phyloP scores from a whole-genome alignment of 2,113 vertebrate species.

The Electrona antarctica region DNA sequence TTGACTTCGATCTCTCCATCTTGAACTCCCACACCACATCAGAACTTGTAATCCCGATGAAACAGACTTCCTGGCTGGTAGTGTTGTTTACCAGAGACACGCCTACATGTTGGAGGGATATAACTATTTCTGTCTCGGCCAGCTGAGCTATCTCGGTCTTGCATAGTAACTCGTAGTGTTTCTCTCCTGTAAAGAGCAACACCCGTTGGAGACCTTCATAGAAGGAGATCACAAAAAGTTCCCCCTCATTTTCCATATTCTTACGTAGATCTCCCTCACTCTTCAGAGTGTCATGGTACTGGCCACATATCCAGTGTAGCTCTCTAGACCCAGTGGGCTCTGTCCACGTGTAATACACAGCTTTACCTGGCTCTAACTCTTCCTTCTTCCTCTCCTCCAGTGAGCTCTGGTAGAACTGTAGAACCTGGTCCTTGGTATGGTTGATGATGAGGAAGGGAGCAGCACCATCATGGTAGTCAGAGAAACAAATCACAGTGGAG shows the following conservation, averaged over 20 bases:
- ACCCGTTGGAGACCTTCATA: conserved; percentile 95
- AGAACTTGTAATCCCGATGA: conserved; percentile 96
- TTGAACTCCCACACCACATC: conserved; percentile 95
- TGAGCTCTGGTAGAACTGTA: conserved; percentile 89
- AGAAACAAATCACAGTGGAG: conserved; percentile 90
- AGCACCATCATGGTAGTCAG: conserved; percentile 91
- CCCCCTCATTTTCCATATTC: conserved; percentile 75
- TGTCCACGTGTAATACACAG: conserved; percentile 91
- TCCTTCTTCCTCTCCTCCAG: conserved; percentile 80
- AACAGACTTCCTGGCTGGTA: conserved; percentile 90
- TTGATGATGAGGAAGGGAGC: conserved; percentile 96
- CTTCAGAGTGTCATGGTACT: conserved; percentile 81
- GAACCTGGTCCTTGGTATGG: conserved; percentile 83
- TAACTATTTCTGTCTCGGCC: conserved; percentile 89
- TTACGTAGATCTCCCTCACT: conserved; percentile 87
- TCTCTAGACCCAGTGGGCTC: conserved; percentile 88
- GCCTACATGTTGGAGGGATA: conserved; percentile 90
- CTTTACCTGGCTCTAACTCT: conserved; percentile 84
- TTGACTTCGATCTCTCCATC: conserved; percentile 85
- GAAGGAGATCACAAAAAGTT: conserved; percentile 90
- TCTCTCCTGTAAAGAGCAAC: conserved; percentile 90
- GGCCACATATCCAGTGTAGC: conserved; percentile 88
- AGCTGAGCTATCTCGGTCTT: conserved; percentile 91
- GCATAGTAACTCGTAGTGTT: conserved; percentile 83
- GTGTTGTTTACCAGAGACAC: conserved; percentile 95